These are phyloP conservation scores for Picus viridis DNA, from an alignment of 2,797 vertebrate species.

Conservation along the genomic window DNA sequence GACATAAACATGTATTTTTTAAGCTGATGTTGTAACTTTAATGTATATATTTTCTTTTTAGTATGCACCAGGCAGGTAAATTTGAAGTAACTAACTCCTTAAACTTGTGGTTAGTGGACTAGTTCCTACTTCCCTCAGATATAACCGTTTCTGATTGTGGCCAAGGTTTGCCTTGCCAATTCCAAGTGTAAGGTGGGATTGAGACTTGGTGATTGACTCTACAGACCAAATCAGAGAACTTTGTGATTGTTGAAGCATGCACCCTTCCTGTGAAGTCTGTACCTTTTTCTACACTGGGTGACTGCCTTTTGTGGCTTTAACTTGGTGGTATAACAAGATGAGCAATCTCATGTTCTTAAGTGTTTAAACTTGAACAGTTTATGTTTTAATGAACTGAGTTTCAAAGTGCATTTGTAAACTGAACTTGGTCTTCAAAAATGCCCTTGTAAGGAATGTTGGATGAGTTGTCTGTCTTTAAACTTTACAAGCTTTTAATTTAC, in stretches of 20 bases:
- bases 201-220: neutral
- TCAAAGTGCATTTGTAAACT: neutral
- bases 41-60: neutral
- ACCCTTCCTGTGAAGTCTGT: neutral
- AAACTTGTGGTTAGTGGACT: neutral
- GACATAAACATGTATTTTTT: neutral
- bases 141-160: neutral
- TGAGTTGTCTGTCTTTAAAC: neutral
- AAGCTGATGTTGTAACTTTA: neutral
- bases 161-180: neutral
- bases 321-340: neutral
- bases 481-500: neutral
- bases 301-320: neutral
- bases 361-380: neutral
- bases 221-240: neutral
- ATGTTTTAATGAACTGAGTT: too few species aligned
- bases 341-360: neutral
- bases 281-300: neutral
- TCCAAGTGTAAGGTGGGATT: neutral
- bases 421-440: neutral
- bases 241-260: neutral
- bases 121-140: neutral
- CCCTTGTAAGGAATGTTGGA: neutral
- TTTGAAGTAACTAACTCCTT: constrained; percentile 7
- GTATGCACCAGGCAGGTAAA: neutral